phyloP scores from a whole-genome alignment of 2,888 invertebrate species.

The Nasonovia ribisnigri region DNA sequence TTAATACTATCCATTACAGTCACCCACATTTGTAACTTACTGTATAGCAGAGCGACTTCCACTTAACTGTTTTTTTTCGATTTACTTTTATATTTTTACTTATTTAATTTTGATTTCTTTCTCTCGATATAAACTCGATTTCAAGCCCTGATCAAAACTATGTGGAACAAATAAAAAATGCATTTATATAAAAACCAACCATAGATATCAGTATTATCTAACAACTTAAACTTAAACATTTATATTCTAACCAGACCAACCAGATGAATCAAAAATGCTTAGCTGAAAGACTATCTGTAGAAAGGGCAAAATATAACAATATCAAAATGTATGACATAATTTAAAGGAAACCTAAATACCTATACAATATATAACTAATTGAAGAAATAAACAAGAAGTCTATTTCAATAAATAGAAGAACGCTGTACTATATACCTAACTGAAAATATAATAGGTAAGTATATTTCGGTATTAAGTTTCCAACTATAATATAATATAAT shows the following conservation, averaged over 20 bases:
- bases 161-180: background rate
- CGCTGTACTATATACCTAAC: too few species aligned
- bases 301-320: background rate
- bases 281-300: rapidly evolving
- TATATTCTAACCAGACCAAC: background rate
- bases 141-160: background rate
- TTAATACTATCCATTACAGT: too few species aligned
- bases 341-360: background rate
- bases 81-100: background rate
- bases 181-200: background rate
- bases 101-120: background rate
- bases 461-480: too few species aligned
- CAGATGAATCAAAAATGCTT: background rate
- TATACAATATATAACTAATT: background rate
- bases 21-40: too few species aligned
- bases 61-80: background rate
- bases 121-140: background rate
- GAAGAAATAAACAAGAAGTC: background rate
- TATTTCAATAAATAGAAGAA: too few species aligned
- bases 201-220: background rate
- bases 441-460: too few species aligned
- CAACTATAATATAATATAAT: too few species aligned
- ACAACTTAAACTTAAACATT: background rate
- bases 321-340: background rate
- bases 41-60: too few species aligned